Evolutionary conservation across 2,113 vertebrate species (phyloP), one percentile per base, ranked within the genome.

Genomic region (Brachypteracias leptosomus): DNA sequence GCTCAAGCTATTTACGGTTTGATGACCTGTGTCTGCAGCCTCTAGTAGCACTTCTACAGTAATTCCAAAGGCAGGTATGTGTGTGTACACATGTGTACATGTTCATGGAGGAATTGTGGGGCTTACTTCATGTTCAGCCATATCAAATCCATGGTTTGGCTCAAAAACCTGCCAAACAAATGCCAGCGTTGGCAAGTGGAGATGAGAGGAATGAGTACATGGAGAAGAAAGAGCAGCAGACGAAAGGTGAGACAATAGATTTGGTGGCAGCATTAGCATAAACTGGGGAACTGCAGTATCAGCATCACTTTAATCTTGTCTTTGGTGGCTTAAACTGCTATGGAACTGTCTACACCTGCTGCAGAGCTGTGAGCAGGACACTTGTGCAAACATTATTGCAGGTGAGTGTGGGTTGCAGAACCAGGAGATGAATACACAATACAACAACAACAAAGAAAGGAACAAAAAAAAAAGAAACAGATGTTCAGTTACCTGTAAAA

Each of bases 41-140:
- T 18, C 1, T 3, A 35, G 25, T 20, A 35, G 13, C 19, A 28
- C 10, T 67, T 22, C 47, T 22, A 10, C 65, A 11, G 33, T 11
- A 65, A 36, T 20, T 7, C 14, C 83, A 42, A 12, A 65, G 83
- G 83, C 46, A 62, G 9, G 44, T 12, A 3, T 4, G 7, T 66
- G 61, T 35, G 79, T 58, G 42, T 13, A 38, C 68, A 83, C 35
- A 28, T 0, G 5, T 1, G 1, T 3, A 54, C 8, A 1, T 19
- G 33, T 33, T 72, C 49, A 10, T 12, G 66, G 58, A 44, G 26
- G 9, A 85, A 6, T 13, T 75, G 31, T 35, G 66, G 44, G 19
- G 14, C 24, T 67, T 46, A 14, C 17, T 81, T 46, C 5, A 16
- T 71, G 79, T 88, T 49, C 71, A 85, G 47, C 10, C 26, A 18